Evolutionary conservation across 2,888 invertebrate species (phyloP).

Genomic region (Brachyptera risi): DNA sequence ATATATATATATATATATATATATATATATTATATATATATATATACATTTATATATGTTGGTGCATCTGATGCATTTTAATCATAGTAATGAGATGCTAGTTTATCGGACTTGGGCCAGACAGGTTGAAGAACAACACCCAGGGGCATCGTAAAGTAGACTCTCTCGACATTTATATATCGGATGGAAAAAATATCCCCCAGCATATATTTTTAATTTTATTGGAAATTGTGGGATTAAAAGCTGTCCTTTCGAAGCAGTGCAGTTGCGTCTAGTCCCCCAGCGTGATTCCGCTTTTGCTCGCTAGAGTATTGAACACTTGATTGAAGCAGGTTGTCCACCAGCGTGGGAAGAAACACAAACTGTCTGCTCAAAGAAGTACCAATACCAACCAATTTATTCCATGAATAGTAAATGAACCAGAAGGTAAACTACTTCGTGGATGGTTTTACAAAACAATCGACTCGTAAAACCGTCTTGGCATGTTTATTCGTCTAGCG

Average conservation of each 20-base stretch:
- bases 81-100: too few relatives aligned
- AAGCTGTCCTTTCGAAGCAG: not conserved
- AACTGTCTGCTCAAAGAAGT: too few relatives aligned
- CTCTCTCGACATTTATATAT: too few relatives aligned
- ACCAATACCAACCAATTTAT: too few relatives aligned
- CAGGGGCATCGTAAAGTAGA: too few relatives aligned
- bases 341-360: not conserved
- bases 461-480: too few relatives aligned
- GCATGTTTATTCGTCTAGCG: not conserved
- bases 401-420: too few relatives aligned
- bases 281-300: not conserved
- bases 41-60: not conserved
- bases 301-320: not conserved
- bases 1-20: not conserved
- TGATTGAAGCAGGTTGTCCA: not conserved
- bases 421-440: too few relatives aligned
- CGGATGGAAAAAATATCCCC: not conserved
- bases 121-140: not conserved
- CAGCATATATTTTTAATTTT: not conserved
- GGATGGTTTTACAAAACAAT: not conserved
- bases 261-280: not conserved
- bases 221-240: slow-evolving; percentile 3
- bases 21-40: too few relatives aligned
- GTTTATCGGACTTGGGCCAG: too few relatives aligned
- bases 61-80: too few relatives aligned